phyloP scores from a whole-genome alignment of 2,113 vertebrate genomes.

The Chaetodon trifascialis region DNA sequence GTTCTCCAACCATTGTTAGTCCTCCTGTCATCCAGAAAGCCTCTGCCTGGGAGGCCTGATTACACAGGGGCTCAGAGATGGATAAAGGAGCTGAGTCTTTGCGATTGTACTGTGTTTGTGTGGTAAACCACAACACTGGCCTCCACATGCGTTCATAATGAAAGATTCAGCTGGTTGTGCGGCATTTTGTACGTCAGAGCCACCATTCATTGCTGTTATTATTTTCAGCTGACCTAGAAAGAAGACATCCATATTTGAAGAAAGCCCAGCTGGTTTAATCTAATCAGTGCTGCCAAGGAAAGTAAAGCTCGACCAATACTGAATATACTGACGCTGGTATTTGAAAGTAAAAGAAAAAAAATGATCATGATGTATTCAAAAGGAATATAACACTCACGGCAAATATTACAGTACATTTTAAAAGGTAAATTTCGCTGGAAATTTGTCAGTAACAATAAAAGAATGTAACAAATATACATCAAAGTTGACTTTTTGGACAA shows the following conservation, averaged over 20 bases:
- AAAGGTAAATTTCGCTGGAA: no score
- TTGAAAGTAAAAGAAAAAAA: background rate
- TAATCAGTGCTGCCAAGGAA: slow-evolving; percentile 1
- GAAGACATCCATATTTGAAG: background rate
- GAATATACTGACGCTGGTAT: background rate
- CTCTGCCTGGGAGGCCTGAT: slow-evolving; percentile 62
- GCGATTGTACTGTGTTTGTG: slow-evolving; percentile 22
- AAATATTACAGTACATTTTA: no score
- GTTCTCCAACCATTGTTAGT: slow-evolving; percentile 47
- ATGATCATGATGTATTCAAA: no score
- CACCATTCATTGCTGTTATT: slow-evolving; percentile 24
- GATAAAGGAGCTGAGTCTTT: slow-evolving; percentile 32
- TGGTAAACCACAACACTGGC: slow-evolving; percentile 17
- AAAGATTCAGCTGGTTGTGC: slow-evolving; percentile 16
- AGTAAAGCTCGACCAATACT: background rate
- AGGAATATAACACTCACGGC: no score
- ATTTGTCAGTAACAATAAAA: no score
- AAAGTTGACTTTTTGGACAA: no score
- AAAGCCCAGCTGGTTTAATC: slow-evolving; percentile 2
- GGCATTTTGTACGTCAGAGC: slow-evolving; percentile 2
- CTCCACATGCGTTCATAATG: slow-evolving; percentile 41
- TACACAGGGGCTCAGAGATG: slow-evolving; percentile 49
- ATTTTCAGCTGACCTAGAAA: slow-evolving; percentile 46
- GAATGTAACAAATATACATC: background rate
- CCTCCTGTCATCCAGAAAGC: slow-evolving; percentile 45